These are phyloP conservation scores for Herpailurus yagouaroundi DNA, from an alignment of 2,113 vertebrate species.

Conservation along the genomic window DNA sequence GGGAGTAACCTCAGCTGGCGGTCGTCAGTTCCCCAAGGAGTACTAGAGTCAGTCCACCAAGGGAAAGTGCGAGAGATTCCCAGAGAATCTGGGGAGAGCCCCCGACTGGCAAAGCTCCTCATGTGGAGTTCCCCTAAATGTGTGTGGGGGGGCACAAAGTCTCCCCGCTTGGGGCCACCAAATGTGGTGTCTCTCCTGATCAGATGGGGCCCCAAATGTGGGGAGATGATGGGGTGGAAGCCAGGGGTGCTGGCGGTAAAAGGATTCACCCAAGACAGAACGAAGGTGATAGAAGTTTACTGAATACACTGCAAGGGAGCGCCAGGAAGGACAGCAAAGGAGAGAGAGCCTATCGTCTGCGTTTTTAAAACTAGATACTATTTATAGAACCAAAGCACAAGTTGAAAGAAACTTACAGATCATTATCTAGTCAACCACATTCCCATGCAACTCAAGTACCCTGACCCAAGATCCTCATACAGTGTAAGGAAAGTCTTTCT, in stretches of 20 bases:
- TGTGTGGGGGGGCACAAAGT: not conserved
- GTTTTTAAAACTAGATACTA: not conserved
- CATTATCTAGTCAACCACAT: not conserved
- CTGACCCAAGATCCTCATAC: not conserved
- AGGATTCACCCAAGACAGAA: not conserved
- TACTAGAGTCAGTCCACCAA: not conserved
- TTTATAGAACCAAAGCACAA: slow-evolving; percentile 9
- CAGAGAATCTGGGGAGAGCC: not conserved
- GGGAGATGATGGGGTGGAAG: not conserved
- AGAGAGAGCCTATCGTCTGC: not conserved
- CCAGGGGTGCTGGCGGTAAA: not conserved
- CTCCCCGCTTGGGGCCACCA: not conserved
- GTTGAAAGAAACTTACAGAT: not conserved
- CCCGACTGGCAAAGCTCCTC: not conserved
- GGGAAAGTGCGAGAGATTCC: not conserved
- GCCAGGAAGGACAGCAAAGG: not conserved
- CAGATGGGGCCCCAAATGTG: not conserved
- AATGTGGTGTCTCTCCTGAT: not conserved
- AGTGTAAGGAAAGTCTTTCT: not conserved
- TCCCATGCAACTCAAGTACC: not conserved
- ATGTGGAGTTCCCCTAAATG: not conserved
- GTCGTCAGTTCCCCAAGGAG: not conserved
- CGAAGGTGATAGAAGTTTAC: not conserved
- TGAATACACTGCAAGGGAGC: not conserved
- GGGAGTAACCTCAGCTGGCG: not conserved